A percentile compares a stretch with the other conserved stretches of the same genome.
Conservation (phyloP, 2,113 vertebrate genomes). For the Lepus europaeus region DNA sequence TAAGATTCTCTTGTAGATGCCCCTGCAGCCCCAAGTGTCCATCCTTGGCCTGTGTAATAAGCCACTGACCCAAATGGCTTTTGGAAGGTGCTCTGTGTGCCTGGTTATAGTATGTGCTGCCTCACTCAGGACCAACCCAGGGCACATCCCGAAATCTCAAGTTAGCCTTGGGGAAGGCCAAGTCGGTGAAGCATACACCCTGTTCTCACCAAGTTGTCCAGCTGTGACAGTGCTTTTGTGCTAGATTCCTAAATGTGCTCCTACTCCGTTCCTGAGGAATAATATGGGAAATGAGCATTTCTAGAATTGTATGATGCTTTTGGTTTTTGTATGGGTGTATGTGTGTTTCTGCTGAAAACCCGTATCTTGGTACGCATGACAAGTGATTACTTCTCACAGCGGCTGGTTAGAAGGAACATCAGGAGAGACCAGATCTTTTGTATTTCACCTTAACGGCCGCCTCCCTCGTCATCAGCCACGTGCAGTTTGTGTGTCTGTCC, state of each 20-base stretch:
- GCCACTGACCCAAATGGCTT: not conserved
- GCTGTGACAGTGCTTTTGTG: not conserved
- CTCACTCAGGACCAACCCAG: not conserved
- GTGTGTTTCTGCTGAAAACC: not conserved
- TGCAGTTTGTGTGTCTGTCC: accelerated
- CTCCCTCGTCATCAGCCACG: not conserved
- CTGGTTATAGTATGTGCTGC: too few species aligned
- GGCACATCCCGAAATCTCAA: not conserved
- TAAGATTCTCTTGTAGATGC: not conserved
- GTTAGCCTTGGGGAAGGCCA: accelerated
- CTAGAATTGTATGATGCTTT: not conserved
- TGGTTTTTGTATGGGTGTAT: not conserved
- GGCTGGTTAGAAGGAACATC: not conserved
- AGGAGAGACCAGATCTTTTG: not conserved
- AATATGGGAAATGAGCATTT: accelerated
- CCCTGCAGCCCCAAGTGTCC: not conserved
- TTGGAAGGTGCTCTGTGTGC: not conserved
- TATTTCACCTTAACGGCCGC: not conserved
- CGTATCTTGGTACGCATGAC: not conserved
- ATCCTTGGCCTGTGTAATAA: too few species aligned
- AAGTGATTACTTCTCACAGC: not conserved
- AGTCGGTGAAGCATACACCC: too few species aligned
- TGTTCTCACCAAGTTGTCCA: not conserved
- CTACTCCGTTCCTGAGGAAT: not conserved
- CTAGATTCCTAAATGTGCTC: not conserved